Percentiles rank a stretch among this genome's conserved stretches.
These are phyloP conservation scores for Liparis tanakae DNA, from an alignment of 2,797 vertebrate species.

Conservation along the genomic window DNA sequence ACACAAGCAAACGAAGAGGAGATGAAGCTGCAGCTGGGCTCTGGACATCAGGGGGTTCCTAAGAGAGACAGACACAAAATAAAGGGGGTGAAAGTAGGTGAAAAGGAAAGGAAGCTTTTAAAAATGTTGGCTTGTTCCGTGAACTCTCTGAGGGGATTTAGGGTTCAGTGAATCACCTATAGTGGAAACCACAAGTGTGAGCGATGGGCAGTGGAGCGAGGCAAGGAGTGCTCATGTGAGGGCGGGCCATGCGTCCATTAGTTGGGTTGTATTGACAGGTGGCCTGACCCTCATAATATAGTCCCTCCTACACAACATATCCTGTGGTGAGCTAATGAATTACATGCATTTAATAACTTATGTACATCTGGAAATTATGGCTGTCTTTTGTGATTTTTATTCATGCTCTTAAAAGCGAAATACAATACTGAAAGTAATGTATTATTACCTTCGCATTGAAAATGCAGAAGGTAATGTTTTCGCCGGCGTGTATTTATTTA, in stretches of 20 bases:
- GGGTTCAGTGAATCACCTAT: constrained; percentile 72
- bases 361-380: neutral
- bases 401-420: neutral
- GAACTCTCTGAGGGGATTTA: constrained; percentile 74
- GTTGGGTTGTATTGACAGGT: constrained; percentile 29
- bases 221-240: constrained; percentile 61
- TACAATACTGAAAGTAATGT: neutral
- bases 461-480: no score
- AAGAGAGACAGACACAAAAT: constrained; percentile 2
- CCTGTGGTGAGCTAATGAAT: neutral
- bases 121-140: constrained; percentile 50
- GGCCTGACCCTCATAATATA: constrained; percentile 12
- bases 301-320: constrained; percentile 5
- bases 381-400: neutral
- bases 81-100: neutral
- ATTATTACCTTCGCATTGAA: no score
- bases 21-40: constrained; percentile 39
- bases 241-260: constrained; percentile 36
- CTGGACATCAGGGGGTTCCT: constrained; percentile 8
- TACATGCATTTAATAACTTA: neutral
- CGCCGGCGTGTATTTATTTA: no score
- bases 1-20: constrained; percentile 20
- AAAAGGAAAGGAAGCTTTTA: constrained; percentile 41
- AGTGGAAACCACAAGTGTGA: constrained; percentile 59
- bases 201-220: constrained; percentile 45